phyloP scores from a whole-genome alignment of 2,888 invertebrate genomes.

The Boloria euphrosyne region DNA sequence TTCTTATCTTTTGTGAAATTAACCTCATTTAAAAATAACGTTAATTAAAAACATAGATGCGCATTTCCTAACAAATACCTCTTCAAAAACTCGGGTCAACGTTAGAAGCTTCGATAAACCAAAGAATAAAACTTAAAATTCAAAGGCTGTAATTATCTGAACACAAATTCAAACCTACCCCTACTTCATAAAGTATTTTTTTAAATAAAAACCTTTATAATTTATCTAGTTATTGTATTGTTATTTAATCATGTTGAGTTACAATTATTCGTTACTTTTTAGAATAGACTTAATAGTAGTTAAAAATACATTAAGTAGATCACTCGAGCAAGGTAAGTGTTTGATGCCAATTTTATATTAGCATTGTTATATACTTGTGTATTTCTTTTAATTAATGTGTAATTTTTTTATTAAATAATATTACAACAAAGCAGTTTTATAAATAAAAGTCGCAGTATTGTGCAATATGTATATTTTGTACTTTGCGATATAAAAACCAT shows the following conservation, averaged over 20 bases:
- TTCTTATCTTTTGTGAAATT: too few relatives aligned
- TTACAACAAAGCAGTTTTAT: neutral
- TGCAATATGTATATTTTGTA: slow-evolving; percentile 53
- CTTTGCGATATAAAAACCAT: slow-evolving; percentile 49
- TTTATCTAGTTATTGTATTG: neutral
- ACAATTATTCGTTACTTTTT: neutral
- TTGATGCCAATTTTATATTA: slow-evolving; percentile 18
- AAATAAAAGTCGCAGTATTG: slow-evolving; percentile 36
- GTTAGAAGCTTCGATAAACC: too few relatives aligned
- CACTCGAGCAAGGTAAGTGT: slow-evolving; percentile 12
- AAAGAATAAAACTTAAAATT: too few relatives aligned
- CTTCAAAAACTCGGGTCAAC: too few relatives aligned
- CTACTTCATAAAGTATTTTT: too few relatives aligned
- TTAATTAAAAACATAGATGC: too few relatives aligned
- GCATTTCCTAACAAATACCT: too few relatives aligned
- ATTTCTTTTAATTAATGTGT: slow-evolving; percentile 28
- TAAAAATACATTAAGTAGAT: neutral
- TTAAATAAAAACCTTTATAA: too few relatives aligned
- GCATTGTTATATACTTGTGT: slow-evolving; percentile 11
- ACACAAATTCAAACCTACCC: too few relatives aligned
- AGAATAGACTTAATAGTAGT: neutral
- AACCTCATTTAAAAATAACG: too few relatives aligned
- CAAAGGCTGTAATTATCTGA: too few relatives aligned
- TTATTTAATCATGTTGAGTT: neutral
- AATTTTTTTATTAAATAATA: slow-evolving; percentile 15